Conservation (phyloP, 1,140 invertebrate genomes). For the Cydia splendana region DNA sequence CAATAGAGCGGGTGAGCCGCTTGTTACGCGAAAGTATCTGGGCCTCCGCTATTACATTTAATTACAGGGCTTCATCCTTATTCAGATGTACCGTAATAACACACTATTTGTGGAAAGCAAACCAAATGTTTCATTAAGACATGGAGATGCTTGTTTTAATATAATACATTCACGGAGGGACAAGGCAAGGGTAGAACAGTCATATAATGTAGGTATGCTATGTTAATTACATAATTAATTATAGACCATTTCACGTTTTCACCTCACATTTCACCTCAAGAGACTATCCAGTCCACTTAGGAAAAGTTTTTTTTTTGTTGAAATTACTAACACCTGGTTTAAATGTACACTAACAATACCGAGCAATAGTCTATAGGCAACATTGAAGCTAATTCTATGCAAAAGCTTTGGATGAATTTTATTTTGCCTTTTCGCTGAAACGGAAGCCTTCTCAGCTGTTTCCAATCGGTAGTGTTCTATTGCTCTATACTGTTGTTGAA, state of each 20-base stretch:
- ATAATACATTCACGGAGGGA: background rate
- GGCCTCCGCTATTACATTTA: constrained; percentile 57
- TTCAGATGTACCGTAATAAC: constrained; percentile 40
- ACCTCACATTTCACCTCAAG: too few species aligned
- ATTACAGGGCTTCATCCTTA: constrained; percentile 66
- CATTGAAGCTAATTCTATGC: too few species aligned
- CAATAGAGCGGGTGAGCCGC: constrained; percentile 63
- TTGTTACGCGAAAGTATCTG: constrained; percentile 71
- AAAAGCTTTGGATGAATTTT: background rate
- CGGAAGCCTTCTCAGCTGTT: background rate
- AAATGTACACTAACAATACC: too few species aligned
- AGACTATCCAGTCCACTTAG: too few species aligned
- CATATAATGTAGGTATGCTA: background rate
- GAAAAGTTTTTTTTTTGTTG: too few species aligned
- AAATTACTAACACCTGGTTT: too few species aligned
- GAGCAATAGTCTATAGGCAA: too few species aligned
- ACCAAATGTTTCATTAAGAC: background rate
- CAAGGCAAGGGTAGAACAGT: background rate
- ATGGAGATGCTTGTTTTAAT: background rate
- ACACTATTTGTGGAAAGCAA: background rate
- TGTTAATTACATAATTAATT: too few species aligned
- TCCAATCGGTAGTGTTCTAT: background rate
- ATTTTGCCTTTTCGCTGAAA: background rate
- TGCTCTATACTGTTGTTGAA: background rate
- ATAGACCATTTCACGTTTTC: too few species aligned